A percentile compares a stretch with the other conserved stretches of the same genome.
phyloP scores from a whole-genome alignment of 2,888 invertebrate species.

The Plebejus melissa region DNA sequence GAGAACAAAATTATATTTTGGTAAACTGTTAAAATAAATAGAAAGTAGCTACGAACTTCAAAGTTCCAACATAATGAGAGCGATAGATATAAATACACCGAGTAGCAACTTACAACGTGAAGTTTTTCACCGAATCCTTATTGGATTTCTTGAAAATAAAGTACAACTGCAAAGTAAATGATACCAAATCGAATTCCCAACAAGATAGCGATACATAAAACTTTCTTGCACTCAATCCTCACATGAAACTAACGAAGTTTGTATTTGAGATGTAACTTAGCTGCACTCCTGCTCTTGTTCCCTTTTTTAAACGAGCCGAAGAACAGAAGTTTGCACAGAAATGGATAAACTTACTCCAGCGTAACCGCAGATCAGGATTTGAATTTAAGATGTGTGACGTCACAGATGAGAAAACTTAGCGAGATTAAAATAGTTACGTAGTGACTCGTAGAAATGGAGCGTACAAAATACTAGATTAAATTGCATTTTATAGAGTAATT shows the following conservation, averaged over 20 bases:
- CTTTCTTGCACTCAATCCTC: conserved; percentile 27
- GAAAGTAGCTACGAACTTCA: background rate
- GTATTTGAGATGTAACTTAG: conserved; percentile 25
- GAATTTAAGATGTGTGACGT: conserved; percentile 15
- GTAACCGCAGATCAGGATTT: conserved; percentile 13
- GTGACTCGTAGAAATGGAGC: background rate
- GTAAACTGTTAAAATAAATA: background rate
- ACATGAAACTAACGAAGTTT: conserved; percentile 27
- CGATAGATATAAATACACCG: background rate
- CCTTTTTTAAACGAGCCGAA: conserved; percentile 6
- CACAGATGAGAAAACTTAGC: conserved; percentile 10
- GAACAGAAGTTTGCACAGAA: conserved; percentile 14
- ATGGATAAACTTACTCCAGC: conserved; percentile 16
- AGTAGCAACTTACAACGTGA: background rate
- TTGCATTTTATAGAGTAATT: background rate
- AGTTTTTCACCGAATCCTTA: background rate
- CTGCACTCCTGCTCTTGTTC: conserved; percentile 11
- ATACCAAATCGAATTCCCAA: conserved; percentile 26
- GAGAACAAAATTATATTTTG: background rate
- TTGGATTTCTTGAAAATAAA: conserved; percentile 13
- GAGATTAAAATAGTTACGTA: background rate
- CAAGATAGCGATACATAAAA: conserved; percentile 23
- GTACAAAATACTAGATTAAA: background rate
- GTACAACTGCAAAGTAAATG: conserved; percentile 19
- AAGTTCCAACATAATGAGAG: no score